Base-by-base conservation (phyloP, 2,888 invertebrate genomes). In the Xestia xanthographa region DNA sequence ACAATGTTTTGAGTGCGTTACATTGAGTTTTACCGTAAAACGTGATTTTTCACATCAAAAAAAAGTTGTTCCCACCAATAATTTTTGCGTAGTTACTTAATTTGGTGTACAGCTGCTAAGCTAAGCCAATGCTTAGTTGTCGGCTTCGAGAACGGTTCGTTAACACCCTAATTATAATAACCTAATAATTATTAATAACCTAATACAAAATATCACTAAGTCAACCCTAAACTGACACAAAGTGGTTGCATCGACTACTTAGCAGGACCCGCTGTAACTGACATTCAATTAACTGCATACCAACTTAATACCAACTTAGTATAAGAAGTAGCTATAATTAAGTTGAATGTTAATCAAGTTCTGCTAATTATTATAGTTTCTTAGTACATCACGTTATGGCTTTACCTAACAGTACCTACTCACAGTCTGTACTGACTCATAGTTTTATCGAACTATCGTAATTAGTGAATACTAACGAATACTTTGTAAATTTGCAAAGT, bases 271-370 rank as follows among this genome's bases (percentile, higher is more conserved):
- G 62, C 77, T 83, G 83, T 72, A 67, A 77, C n/a, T 76, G 83
- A 80, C 80, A 80, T 22, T 69, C 60, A 63, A 83, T 83, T 83
- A 83, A 79, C 34, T 43, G 29, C 20, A 56, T 63, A 41, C 1
- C 26, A 22, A 75, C 48, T 56, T 12, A 43, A 4, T 63, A 38
- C 38, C 12, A 62, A 38, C 38, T n/a, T 62, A 62, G n/a, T 38
- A 41, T 38, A 62, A 12, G 38, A 12, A n/a, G 14, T 41, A 26
- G n/a, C n/a, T 63, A 2, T 34, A 41, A 5, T 14, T 62, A 63
- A 38, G 2, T 41, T 41, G n/a, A 26, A 63, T n/a, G 8, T 41
- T 63, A n/a, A 63, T 63, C 41, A n/a, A 63, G 29, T 29, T 29
- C 29, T 34, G 63, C 22, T 63, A 53, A 71, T 71, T 56, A 38